Evolutionary conservation across 2,113 vertebrate species (phyloP), one percentile per base, ranked within the genome.

Genomic region (Camelus bactrianus): DNA sequence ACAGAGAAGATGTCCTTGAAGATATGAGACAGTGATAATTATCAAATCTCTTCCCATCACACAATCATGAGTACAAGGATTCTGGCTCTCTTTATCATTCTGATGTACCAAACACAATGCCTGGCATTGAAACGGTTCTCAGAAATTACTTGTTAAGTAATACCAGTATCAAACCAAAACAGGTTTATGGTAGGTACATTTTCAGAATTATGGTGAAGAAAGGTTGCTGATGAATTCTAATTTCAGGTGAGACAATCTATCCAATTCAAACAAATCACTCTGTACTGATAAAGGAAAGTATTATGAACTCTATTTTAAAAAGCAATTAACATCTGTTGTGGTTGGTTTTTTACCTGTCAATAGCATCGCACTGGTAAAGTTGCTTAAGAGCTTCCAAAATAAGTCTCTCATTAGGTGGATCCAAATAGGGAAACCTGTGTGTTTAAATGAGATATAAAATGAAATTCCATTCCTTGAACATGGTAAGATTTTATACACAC

Each of bases 321-420:
- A 69, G 38, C 93, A 38, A 91, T 83, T 50, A 89, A 38, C 16
- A 92, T 42, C 22, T 89, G 10, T 42, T 89, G 62, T 28, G 28
- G 46, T 67, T n/a, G 1, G 10, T 46, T 22, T 69, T 98, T 98
- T 98, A 99, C 99, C 99, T 99, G 99, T 99, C 99, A 94, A 99
- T 99, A 67, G 99, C 99, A 96, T 98, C 98, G 97, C 99, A 99
- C 72, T 99, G 99, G 97, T 99, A 99, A 80, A 99, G 99, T 79
- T 99, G 99, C 97, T 99, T 99, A 91, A 99, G 98, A 69, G 99
- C 99, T 93, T 99, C 99, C 56, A 99, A 98, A 98, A 99, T 99
- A 72, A 99, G 99, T 67, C 99, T 99, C 98, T 99, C 99, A 75
- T 99, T 99, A 67, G 99, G 99, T 54, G 98, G 94, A 95, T 99